phyloP scores from a whole-genome alignment of 2,888 invertebrate genomes.

The Synergus itoensis region DNA sequence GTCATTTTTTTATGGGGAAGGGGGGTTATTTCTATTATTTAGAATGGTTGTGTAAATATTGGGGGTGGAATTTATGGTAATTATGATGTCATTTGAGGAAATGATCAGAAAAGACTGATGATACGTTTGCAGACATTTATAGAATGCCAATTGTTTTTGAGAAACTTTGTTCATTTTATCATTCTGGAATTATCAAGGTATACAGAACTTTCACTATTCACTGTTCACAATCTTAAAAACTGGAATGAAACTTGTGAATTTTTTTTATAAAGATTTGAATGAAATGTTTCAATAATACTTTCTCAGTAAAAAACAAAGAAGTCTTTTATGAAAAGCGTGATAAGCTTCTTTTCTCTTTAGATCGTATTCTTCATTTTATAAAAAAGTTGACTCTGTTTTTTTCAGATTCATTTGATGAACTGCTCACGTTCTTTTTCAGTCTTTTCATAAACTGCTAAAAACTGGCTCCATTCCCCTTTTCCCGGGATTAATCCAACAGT shows the following conservation, averaged over 20 bases:
- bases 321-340: not conserved
- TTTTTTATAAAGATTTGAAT: not conserved
- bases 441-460: slow-evolving; percentile 18
- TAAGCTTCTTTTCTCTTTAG: slow-evolving; percentile 2
- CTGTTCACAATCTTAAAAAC: no score
- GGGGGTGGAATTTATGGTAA: no score
- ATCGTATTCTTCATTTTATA: slow-evolving; percentile 18
- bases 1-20: not conserved
- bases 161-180: no score
- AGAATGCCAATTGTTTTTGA: not conserved
- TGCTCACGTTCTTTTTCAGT: slow-evolving; percentile 31
- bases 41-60: not conserved
- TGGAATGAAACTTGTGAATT: not conserved
- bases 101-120: not conserved
- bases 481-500: slow-evolving; percentile 26
- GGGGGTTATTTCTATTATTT: not conserved
- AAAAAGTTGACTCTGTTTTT: slow-evolving; percentile 8
- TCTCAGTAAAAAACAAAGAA: not conserved
- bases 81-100: not conserved
- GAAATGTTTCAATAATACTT: not conserved
- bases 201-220: no score
- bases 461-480: not conserved
- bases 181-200: no score
- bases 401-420: slow-evolving; percentile 17
- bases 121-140: not conserved